Conservation (phyloP, 2,113 vertebrate genomes). For the Paraplagusia blochii region DNA sequence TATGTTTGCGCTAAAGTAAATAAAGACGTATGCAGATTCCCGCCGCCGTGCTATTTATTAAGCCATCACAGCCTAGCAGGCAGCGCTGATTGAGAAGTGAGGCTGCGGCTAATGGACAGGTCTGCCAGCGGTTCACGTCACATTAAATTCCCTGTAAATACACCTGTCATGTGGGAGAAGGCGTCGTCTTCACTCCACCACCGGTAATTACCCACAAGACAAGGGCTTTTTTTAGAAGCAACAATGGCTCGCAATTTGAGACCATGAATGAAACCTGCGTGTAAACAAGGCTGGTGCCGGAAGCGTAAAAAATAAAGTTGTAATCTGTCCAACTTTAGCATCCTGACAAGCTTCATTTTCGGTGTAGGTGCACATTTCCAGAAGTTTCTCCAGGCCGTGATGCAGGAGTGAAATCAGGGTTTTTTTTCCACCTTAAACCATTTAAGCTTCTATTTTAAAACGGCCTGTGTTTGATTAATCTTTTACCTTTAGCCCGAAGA, state of each 20-base stretch:
- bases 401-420: no score
- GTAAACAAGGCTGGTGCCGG: slow-evolving; percentile 1
- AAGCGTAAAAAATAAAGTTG: background rate
- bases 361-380: no score
- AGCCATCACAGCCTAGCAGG: slow-evolving; percentile 16
- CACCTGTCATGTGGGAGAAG: slow-evolving; percentile 40
- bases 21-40: background rate
- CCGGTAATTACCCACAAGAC: slow-evolving; percentile 40
- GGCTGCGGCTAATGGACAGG: slow-evolving; percentile 25
- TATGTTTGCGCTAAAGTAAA: background rate
- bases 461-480: slow-evolving; percentile 3
- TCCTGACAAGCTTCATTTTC: background rate
- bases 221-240: slow-evolving; percentile 4
- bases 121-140: slow-evolving; percentile 37
- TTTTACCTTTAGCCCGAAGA: slow-evolving; percentile 12
- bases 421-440: no score
- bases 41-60: slow-evolving; percentile 3
- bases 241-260: background rate
- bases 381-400: no score
- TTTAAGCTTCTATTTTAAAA: slow-evolving; percentile 1
- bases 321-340: background rate
- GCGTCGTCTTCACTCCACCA: slow-evolving; percentile 15
- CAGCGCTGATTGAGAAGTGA: slow-evolving; percentile 31
- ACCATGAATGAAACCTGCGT: slow-evolving; percentile 10
- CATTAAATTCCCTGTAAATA: slow-evolving; percentile 46